A percentile compares a stretch with the other conserved stretches of the same genome.
phyloP scores from a whole-genome alignment of 2,113 vertebrate genomes.

The Malurus elegans region DNA sequence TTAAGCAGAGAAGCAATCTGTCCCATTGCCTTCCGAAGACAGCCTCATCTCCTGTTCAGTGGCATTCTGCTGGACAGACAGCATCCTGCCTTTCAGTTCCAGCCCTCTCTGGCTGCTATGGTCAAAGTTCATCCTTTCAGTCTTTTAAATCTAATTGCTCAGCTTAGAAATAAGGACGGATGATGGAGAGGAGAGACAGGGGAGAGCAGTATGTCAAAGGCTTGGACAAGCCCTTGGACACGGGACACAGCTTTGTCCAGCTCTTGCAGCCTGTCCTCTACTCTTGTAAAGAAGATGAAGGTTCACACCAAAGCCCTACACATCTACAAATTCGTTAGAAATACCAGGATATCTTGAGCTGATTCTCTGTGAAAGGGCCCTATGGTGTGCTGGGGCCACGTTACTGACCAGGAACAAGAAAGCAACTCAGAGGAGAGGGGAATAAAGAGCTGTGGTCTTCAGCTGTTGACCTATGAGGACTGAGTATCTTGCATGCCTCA shows the following conservation, averaged over 20 bases:
- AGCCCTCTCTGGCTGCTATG: not conserved
- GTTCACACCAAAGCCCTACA: accelerated
- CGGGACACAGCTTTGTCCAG: not conserved
- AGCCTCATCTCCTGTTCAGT: not conserved
- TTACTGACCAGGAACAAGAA: not conserved
- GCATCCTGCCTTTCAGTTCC: not conserved
- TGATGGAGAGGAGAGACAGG: not conserved
- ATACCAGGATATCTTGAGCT: not conserved
- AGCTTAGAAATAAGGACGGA: not conserved
- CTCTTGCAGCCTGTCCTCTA: not conserved
- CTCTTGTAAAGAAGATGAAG: not conserved
- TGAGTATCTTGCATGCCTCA: not conserved
- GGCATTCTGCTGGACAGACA: not conserved
- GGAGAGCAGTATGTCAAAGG: not conserved
- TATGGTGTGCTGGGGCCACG: accelerated
- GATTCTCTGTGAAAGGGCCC: not conserved
- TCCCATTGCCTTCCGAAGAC: not conserved
- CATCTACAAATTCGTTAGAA: not conserved
- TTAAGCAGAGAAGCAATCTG: not conserved
- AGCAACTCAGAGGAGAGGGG: not conserved
- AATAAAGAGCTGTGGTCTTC: not conserved
- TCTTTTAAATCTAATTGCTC: not conserved
- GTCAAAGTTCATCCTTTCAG: not conserved
- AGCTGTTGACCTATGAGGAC: not conserved
- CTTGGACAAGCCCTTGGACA: not conserved